Evolutionary conservation across 1,140 invertebrate species (phyloP).

Genomic region (Saccostrea glomerata): DNA sequence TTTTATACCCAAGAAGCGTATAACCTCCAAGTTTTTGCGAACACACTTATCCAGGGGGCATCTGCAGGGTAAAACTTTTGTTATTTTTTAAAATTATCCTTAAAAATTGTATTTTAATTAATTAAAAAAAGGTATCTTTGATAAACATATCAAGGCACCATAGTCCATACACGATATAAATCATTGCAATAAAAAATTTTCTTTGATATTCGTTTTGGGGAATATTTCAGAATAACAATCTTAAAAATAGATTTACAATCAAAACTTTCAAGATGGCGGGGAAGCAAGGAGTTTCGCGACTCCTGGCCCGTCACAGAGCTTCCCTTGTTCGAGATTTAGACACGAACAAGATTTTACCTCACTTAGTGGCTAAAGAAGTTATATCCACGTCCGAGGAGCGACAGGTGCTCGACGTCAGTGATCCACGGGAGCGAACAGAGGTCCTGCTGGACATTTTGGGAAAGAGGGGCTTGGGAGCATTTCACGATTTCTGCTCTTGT

Average conservation of each 20-base stretch:
- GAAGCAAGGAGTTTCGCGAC: slow-evolving; percentile 63
- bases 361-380: slow-evolving; percentile 65
- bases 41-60: no score
- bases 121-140: no score
- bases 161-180: background rate
- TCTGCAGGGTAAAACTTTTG: no score
- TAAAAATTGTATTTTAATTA: no score
- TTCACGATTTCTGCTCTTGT: slow-evolving; percentile 70
- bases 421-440: slow-evolving; percentile 60
- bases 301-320: slow-evolving; percentile 66
- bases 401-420: slow-evolving; percentile 57
- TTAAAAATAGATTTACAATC: slow-evolving; percentile 34
- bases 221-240: background rate
- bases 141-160: no score
- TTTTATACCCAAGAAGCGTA: no score
- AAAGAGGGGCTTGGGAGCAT: slow-evolving; percentile 68
- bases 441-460: slow-evolving; percentile 70
- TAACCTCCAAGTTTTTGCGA: no score
- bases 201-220: background rate
- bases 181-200: background rate
- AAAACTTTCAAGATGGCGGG: slow-evolving; percentile 72
- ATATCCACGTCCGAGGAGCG: slow-evolving; percentile 67
- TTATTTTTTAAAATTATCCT: no score
- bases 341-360: slow-evolving; percentile 67
- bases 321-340: slow-evolving; percentile 71